These are phyloP conservation scores for Campoletis raptor DNA, from an alignment of 2,888 invertebrate genomes.

Conservation along the genomic window DNA sequence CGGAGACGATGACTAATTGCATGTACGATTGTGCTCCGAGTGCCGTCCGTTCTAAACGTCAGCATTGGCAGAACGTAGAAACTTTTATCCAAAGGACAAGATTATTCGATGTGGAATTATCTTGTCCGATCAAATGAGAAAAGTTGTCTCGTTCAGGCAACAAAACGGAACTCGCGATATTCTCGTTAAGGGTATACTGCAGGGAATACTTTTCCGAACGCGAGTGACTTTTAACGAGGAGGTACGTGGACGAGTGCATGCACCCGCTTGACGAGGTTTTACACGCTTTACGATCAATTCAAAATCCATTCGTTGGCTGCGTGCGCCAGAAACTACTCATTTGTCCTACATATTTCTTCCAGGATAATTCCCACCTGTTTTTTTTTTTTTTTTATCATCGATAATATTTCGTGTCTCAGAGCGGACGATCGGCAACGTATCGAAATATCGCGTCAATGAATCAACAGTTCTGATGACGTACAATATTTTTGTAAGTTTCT, in stretches of 20 bases:
- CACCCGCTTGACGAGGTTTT: background rate
- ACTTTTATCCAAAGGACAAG: background rate
- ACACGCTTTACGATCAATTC: background rate
- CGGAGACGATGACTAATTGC: background rate
- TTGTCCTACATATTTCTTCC: background rate
- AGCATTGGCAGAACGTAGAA: background rate
- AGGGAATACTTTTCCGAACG: background rate
- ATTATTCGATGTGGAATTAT: slow-evolving; percentile 1
- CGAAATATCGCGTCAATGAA: background rate
- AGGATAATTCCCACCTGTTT: background rate
- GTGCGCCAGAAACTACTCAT: background rate
- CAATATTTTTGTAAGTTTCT: background rate
- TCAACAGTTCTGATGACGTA: background rate
- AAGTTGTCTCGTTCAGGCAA: background rate
- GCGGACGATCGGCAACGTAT: background rate
- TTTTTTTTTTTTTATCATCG: background rate
- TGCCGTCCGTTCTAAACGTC: background rate
- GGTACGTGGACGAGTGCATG: background rate
- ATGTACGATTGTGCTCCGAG: background rate
- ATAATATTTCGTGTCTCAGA: background rate
- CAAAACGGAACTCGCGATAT: slow-evolving; percentile 7
- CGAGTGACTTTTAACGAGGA: slow-evolving; percentile 1
- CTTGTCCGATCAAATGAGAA: slow-evolving; percentile 1
- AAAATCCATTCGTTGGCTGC: background rate
- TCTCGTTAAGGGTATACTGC: background rate